A percentile compares a stretch with the other conserved stretches of the same genome.
phyloP scores from a whole-genome alignment of 2,113 vertebrate genomes.

The Menidia beryllina region DNA sequence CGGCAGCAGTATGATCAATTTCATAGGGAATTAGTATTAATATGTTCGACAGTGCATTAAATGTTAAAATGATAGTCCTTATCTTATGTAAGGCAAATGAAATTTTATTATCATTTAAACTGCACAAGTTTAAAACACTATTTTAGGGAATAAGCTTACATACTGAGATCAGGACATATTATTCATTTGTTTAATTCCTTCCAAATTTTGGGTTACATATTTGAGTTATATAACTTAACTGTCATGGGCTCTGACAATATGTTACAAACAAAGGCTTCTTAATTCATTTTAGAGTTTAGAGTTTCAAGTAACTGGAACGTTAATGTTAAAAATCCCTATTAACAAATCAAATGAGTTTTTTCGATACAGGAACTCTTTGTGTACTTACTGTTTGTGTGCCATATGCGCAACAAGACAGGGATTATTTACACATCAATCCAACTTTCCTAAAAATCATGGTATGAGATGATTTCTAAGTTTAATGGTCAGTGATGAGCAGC shows the following conservation, averaged over 20 bases:
- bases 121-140: conserved; percentile 1
- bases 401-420: too few species aligned
- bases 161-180: conserved; percentile 2
- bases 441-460: too few species aligned
- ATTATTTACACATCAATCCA: too few species aligned
- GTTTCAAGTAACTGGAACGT: too few species aligned
- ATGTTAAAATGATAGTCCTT: conserved; percentile 35
- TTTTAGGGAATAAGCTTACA: background rate
- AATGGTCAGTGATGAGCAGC: too few species aligned
- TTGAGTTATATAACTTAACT: background rate
- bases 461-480: too few species aligned
- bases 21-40: conserved; percentile 37
- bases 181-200: conserved; percentile 1
- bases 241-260: background rate
- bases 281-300: too few species aligned
- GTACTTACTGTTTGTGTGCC: too few species aligned
- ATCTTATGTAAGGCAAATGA: conserved; percentile 13
- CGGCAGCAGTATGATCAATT: conserved; percentile 13
- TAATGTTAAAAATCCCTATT: too few species aligned
- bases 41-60: conserved; percentile 32
- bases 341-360: background rate
- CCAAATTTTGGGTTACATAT: background rate
- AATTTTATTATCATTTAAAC: conserved; percentile 14
- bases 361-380: too few species aligned
- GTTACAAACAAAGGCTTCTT: background rate